Conservation (phyloP, 2,888 invertebrate genomes). For the Tachystola acroxantha region DNA sequence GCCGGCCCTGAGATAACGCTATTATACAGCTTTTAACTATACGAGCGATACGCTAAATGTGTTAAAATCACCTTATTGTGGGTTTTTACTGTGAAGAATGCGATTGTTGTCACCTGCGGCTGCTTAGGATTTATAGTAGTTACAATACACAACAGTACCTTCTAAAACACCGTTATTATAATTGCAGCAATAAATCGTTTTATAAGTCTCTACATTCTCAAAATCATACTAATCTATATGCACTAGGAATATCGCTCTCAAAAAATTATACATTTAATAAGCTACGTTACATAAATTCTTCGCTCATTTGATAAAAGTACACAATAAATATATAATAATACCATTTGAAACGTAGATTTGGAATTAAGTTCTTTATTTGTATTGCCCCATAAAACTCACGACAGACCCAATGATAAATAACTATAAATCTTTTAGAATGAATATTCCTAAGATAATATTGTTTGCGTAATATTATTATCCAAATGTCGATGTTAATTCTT, state of each 20-base stretch:
- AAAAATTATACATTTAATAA: no score
- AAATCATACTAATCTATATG: no score
- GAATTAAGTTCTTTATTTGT: background rate
- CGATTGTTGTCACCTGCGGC: conserved; percentile 37
- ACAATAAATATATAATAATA: background rate
- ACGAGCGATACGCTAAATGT: conserved; percentile 73
- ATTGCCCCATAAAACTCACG: background rate
- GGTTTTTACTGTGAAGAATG: conserved; percentile 42
- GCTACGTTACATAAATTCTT: no score
- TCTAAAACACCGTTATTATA: no score
- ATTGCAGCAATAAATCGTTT: no score
- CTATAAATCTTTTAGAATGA: conserved; percentile 1
- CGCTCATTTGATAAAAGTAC: no score
- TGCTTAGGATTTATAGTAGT: conserved; percentile 1
- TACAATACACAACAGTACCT: no score
- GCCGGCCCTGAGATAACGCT: conserved; percentile 72
- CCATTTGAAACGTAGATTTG: background rate
- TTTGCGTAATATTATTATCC: conserved; percentile 9
- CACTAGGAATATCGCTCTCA: no score
- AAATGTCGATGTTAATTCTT: conserved; percentile 10
- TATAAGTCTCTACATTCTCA: no score
- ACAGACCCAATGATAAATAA: background rate
- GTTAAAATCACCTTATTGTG: conserved; percentile 63
- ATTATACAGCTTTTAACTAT: conserved; percentile 79
- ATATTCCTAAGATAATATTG: background rate